phyloP scores from a whole-genome alignment of 23 tunicate species.

The Botrylloides violaceus region DNA sequence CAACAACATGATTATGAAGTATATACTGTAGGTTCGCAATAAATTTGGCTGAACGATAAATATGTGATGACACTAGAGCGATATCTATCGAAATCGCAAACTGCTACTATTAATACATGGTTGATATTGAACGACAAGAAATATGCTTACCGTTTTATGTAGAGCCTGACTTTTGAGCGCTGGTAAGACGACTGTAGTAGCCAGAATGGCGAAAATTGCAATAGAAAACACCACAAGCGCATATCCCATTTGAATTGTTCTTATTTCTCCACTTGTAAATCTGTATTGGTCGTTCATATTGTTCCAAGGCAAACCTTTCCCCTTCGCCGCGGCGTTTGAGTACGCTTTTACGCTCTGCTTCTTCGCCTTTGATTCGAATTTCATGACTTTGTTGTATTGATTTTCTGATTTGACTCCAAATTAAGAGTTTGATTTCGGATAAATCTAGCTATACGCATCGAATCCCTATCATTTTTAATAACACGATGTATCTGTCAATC shows the following conservation, averaged over 20 bases:
- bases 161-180: slow-evolving; percentile 5
- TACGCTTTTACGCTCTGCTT: background rate
- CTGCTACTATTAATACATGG: too few species aligned
- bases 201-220: slow-evolving; percentile 9
- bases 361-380: background rate
- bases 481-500: too few species aligned
- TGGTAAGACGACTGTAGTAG: slow-evolving; percentile 6
- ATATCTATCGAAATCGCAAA: too few species aligned
- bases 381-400: background rate
- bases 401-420: background rate
- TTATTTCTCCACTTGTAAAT: slow-evolving; percentile 8
- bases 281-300: slow-evolving; percentile 10
- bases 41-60: too few species aligned
- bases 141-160: slow-evolving; percentile 7
- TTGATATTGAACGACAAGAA: too few species aligned
- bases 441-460: too few species aligned
- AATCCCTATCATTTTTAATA: too few species aligned
- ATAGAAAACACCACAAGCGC: background rate
- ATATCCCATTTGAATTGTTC: slow-evolving; percentile 14
- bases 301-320: background rate
- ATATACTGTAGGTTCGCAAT: too few species aligned
- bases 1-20: too few species aligned
- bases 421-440: background rate
- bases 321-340: background rate
- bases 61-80: too few species aligned